These are phyloP conservation scores for Arenaria interpres DNA, from an alignment of 2,113 vertebrate genomes.

Conservation along the genomic window DNA sequence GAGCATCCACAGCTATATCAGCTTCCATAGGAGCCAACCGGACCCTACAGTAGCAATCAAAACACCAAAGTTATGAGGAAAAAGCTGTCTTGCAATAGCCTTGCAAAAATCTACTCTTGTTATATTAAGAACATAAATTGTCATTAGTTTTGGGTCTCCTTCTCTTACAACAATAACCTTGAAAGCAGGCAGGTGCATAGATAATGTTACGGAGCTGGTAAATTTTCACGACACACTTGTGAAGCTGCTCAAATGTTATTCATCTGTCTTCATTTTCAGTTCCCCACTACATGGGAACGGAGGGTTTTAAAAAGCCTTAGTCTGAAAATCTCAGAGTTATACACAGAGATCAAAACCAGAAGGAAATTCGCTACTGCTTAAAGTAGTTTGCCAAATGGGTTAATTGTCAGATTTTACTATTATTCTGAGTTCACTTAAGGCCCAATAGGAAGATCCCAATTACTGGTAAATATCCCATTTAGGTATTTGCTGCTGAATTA, in stretches of 20 bases:
- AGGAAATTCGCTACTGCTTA: slow-evolving; percentile 46
- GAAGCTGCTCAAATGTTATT: slow-evolving; percentile 54
- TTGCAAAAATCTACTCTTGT: neutral
- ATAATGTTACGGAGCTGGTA: neutral
- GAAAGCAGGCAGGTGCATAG: neutral
- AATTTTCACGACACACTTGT: slow-evolving; percentile 20
- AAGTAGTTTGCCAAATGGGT: slow-evolving; percentile 64
- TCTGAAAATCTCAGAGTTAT: slow-evolving; percentile 52
- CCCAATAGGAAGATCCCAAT: slow-evolving; percentile 58
- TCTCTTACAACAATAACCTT: neutral
- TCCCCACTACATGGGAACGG: slow-evolving; percentile 49
- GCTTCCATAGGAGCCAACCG: neutral
- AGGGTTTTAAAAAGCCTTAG: slow-evolving; percentile 65
- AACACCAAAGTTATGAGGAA: neutral
- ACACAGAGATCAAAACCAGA: slow-evolving; percentile 60
- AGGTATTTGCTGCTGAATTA: slow-evolving; percentile 58
- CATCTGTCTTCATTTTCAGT: slow-evolving; percentile 72
- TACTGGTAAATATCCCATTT: slow-evolving; percentile 68
- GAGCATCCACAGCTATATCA: neutral
- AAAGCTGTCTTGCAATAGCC: neutral
- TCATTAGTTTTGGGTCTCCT: neutral
- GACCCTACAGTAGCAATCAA: neutral
- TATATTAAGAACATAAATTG: slow-evolving; percentile 9
- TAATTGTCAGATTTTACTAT: slow-evolving; percentile 66
- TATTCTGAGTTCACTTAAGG: slow-evolving; percentile 57